A percentile compares a stretch with the other conserved stretches of the same genome.
phyloP scores from a whole-genome alignment of 2,113 vertebrate species.

The Ceratotherium simum region DNA sequence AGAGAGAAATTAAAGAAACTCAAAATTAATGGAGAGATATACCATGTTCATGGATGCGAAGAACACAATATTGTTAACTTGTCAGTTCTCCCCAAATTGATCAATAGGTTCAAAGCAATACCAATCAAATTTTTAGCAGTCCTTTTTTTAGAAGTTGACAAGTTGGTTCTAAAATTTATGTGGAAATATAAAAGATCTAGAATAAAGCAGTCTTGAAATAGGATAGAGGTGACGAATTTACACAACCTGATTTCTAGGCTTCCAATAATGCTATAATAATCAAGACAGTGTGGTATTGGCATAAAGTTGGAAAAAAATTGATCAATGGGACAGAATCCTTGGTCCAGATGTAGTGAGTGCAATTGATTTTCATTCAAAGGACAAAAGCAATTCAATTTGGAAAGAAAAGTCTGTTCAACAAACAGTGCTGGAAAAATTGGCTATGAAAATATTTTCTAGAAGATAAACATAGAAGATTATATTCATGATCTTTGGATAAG shows the following conservation, averaged over 20 bases:
- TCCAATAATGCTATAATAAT: background rate
- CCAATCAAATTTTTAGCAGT: background rate
- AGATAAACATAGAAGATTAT: background rate
- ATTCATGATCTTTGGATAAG: constrained; percentile 19
- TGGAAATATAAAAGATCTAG: background rate
- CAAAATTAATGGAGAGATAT: constrained; percentile 11
- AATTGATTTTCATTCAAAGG: constrained; percentile 8
- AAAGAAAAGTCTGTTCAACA: constrained; percentile 34
- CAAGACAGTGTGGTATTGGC: background rate
- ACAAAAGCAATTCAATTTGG: constrained; percentile 5
- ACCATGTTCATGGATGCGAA: background rate
- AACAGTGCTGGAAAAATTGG: background rate
- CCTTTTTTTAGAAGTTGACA: background rate
- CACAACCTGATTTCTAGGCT: constrained; percentile 20
- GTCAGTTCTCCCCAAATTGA: background rate
- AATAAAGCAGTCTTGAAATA: constrained; percentile 13
- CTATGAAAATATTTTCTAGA: constrained; percentile 18
- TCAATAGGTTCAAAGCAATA: background rate
- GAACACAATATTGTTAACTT: background rate
- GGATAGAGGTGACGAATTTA: background rate
- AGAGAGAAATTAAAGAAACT: background rate
- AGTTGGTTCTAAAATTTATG: background rate
- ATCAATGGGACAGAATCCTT: background rate
- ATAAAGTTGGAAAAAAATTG: background rate
- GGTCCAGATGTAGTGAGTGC: background rate